Evolutionary conservation across 2,888 invertebrate species (phyloP).

Genomic region (Drosophila multiciliata): DNA sequence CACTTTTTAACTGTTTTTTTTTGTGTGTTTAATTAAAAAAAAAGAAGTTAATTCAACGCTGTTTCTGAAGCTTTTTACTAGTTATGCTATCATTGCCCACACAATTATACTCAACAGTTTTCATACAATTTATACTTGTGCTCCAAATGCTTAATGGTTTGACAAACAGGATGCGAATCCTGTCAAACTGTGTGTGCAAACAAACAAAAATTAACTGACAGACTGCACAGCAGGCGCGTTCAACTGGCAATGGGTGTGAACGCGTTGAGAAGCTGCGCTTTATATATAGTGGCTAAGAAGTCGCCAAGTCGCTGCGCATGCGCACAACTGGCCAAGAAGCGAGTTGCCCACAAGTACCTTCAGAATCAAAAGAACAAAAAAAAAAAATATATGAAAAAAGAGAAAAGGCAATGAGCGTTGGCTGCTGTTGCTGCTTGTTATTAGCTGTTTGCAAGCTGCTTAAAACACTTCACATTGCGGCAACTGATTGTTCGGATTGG

Average conservation of each 20-base stretch:
- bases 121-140: conserved; percentile 2
- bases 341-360: conserved; percentile 15
- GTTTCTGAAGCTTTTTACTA: background rate
- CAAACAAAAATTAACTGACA: background rate
- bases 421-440: conserved; percentile 1
- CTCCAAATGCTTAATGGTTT: background rate
- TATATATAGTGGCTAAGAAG: conserved; percentile 66
- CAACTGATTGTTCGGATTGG: conserved; percentile 30
- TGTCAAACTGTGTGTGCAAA: conserved; percentile 3
- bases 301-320: conserved; percentile 42
- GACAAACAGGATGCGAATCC: conserved; percentile 15
- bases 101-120: conserved; percentile 12
- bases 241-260: conserved; percentile 64
- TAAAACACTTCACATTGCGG: conserved; percentile 30
- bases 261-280: conserved; percentile 62
- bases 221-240: conserved; percentile 43
- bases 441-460: conserved; percentile 50
- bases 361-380: background rate
- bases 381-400: conserved; percentile 12
- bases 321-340: conserved; percentile 43
- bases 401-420: conserved; percentile 23
- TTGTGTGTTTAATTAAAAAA: background rate
- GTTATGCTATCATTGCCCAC: background rate
- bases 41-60: background rate
- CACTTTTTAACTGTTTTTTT: background rate